These are phyloP conservation scores for Sisor rabdophorus DNA, from an alignment of 2,113 vertebrate species.

Conservation along the genomic window DNA sequence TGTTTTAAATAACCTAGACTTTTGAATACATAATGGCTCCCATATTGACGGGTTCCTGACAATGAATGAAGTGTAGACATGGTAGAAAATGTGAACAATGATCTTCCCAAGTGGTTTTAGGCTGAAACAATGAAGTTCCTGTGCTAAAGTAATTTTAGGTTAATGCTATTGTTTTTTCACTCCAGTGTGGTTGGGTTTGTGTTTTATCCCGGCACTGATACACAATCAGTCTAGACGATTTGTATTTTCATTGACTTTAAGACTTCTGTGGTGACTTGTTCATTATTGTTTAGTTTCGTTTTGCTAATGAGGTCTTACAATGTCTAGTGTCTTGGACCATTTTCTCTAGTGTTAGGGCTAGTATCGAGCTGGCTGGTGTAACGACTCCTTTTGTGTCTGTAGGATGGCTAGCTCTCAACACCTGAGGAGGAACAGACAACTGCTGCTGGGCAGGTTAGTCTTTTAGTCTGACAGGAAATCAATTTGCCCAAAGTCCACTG, in stretches of 20 bases:
- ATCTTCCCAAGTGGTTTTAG: constrained; percentile 3
- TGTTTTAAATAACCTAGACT: neutral
- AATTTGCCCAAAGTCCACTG: constrained; percentile 31
- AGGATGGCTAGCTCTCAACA: neutral
- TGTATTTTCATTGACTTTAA: constrained; percentile 23
- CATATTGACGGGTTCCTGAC: neutral
- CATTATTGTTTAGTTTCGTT: neutral
- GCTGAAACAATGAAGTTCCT: constrained; percentile 40
- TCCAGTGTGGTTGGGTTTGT: constrained; percentile 26
- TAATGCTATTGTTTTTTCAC: constrained; percentile 25
- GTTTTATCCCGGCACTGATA: constrained; percentile 38
- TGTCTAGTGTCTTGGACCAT: constrained; percentile 6
- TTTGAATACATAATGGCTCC: neutral
- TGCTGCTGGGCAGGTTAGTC: constrained; percentile 31
- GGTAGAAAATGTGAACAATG: neutral
- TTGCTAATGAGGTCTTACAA: constrained; percentile 20
- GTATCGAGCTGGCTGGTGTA: constrained; percentile 37
- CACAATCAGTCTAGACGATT: neutral
- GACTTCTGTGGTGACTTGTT: constrained; percentile 8
- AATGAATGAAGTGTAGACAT: neutral
- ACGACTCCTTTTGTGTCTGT: neutral
- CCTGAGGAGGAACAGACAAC: constrained; percentile 31
- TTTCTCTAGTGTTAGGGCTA: constrained; percentile 1
- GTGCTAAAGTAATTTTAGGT: constrained; percentile 22
- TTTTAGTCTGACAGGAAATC: constrained; percentile 50